Evolutionary conservation across 2,797 vertebrate species (phyloP), one percentile per base, ranked within the genome.

Genomic region (Manis pentadactyla): DNA sequence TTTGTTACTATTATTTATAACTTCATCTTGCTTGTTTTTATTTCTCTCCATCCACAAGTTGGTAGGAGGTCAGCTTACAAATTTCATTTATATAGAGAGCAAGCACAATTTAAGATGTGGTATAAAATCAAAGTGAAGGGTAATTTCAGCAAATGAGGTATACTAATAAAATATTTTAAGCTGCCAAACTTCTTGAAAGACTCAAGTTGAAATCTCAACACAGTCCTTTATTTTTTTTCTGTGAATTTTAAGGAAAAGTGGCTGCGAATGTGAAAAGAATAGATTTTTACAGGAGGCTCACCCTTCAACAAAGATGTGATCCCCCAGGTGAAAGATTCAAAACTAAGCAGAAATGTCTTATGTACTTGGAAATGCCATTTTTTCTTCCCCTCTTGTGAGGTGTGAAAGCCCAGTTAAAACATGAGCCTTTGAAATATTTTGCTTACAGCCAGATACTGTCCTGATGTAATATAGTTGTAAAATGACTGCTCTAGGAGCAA

Each of bases 191-290:
- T 90, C 49, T 88, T 91, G n/a, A 73, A 51, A n/a, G n/a, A 83
- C n/a, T 69, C 7, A 64, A 49, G 29, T 78, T 51, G 25, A 90
- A 46, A 88, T 64, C 37, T 86, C 17, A 64, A 0, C 59, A 23
- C 31, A 64, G 39, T 87, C 31, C 34, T 71, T 88, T 29, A 31
- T 81, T 95, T 46, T 46, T 46, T 46, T 92, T 95, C 49, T 51
- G 31, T 87, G 34, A 90, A 81, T 93, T 96, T 97, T 79, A 84
- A 94, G 49, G 34, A 87, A 96, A 92, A 68, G 51, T 77, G 42
- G 5, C 23, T 74, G 64, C 71, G 59, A 92, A 71, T 83, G 12
- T 86, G 31, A 92, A 94, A 49, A 94, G 39, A 83, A 39, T 55
- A 87, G 55, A 86, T 53, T 96, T 46, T 95, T 94, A 83, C 83